phyloP scores from a whole-genome alignment of 2,797 vertebrate species.

The Scarus forsteni region DNA sequence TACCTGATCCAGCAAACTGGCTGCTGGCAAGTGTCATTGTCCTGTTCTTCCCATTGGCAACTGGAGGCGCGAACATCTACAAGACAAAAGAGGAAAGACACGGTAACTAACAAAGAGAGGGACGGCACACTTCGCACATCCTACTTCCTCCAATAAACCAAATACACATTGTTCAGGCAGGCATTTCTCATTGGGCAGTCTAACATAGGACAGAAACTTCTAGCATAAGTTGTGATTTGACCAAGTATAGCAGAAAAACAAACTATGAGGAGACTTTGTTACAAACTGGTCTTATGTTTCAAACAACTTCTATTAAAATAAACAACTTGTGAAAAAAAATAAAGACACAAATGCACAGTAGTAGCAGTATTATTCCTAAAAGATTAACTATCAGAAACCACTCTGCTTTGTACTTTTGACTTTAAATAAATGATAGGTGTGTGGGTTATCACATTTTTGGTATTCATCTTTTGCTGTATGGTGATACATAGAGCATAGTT shows the following conservation, averaged over 20 bases:
- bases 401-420: too few relatives aligned
- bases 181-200: slow-evolving; percentile 16
- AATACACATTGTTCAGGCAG: slow-evolving; percentile 19
- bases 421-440: too few relatives aligned
- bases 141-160: slow-evolving; percentile 55
- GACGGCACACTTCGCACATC: slow-evolving; percentile 68
- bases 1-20: slow-evolving; percentile 96
- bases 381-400: too few relatives aligned
- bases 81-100: slow-evolving; percentile 72
- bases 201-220: not conserved
- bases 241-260: not conserved
- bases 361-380: too few relatives aligned
- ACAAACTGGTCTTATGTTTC: not conserved
- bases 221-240: not conserved
- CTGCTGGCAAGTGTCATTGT: slow-evolving; percentile 93
- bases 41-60: slow-evolving; percentile 97
- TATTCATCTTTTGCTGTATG: too few relatives aligned
- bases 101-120: slow-evolving; percentile 56
- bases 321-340: too few relatives aligned
- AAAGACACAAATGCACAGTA: too few relatives aligned
- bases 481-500: too few relatives aligned
- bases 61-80: slow-evolving; percentile 98
- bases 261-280: not conserved
- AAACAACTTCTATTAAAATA: not conserved
- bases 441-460: too few relatives aligned